These are phyloP conservation scores for Rachycentron canadum DNA, from an alignment of 2,797 vertebrate species.

Conservation along the genomic window DNA sequence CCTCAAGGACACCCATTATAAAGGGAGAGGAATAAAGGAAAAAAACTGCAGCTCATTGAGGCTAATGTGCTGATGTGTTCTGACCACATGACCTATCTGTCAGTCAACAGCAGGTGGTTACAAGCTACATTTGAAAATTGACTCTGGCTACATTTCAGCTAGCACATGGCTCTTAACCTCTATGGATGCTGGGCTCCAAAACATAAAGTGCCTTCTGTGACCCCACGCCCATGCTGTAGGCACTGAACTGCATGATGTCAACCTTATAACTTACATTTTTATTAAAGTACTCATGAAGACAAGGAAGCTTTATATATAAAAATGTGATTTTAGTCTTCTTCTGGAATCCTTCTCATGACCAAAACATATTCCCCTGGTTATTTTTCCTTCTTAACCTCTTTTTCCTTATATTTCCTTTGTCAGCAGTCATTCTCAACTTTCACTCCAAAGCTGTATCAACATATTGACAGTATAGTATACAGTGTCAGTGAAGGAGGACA, in stretches of 20 bases:
- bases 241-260: conserved; percentile 28
- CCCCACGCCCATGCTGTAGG: conserved; percentile 13
- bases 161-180: conserved; percentile 15
- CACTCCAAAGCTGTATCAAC: conserved; percentile 13
- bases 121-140: conserved; percentile 22
- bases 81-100: conserved; percentile 39
- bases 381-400: too few relatives aligned
- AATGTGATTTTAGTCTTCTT: too few relatives aligned
- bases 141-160: conserved; percentile 27
- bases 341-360: not conserved
- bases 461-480: not conserved
- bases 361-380: not conserved
- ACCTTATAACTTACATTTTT: conserved; percentile 11
- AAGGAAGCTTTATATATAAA: not conserved
- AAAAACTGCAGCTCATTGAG: not conserved
- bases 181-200: conserved; percentile 17
- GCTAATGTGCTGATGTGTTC: conserved; percentile 29
- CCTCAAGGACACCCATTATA: conserved; percentile 43
- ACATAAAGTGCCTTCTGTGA: conserved; percentile 7
- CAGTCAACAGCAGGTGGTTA: conserved; percentile 30
- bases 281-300: not conserved
- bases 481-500: not conserved
- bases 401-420: too few relatives aligned
- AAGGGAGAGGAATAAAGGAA: conserved; percentile 1
- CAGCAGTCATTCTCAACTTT: conserved; percentile 7